These are phyloP conservation scores for Engraulis encrasicolus DNA, from an alignment of 2,113 vertebrate genomes.

Conservation along the genomic window DNA sequence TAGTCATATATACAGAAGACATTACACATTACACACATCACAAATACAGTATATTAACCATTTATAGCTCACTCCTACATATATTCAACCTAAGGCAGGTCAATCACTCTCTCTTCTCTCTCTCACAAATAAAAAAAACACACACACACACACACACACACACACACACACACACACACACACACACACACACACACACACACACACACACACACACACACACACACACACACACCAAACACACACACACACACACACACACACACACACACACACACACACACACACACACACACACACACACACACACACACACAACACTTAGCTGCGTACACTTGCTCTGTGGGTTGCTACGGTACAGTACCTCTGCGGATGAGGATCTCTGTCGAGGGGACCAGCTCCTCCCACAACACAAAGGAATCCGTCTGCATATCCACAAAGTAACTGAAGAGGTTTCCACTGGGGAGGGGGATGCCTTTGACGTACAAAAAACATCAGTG, in stretches of 20 bases:
- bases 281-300: too few relatives aligned
- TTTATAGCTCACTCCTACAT: too few relatives aligned
- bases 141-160: not conserved
- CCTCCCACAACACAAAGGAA: slow-evolving; percentile 68
- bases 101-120: too few relatives aligned
- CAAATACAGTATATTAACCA: too few relatives aligned
- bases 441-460: slow-evolving; percentile 67
- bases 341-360: not conserved
- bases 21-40: too few relatives aligned
- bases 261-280: too few relatives aligned
- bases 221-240: too few relatives aligned
- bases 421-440: slow-evolving; percentile 73
- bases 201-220: not conserved
- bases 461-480: slow-evolving; percentile 60
- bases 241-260: too few relatives aligned
- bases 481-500: slow-evolving; percentile 34
- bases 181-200: not conserved
- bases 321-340: not conserved
- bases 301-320: not conserved
- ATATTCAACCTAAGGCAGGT: too few relatives aligned
- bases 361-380: slow-evolving; percentile 68
- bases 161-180: not conserved
- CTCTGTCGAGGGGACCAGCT: slow-evolving; percentile 64
- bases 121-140: too few relatives aligned
- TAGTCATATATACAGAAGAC: too few relatives aligned